These are phyloP conservation scores for Steromphala cineraria DNA, from an alignment of 2,888 invertebrate genomes.

Conservation along the genomic window DNA sequence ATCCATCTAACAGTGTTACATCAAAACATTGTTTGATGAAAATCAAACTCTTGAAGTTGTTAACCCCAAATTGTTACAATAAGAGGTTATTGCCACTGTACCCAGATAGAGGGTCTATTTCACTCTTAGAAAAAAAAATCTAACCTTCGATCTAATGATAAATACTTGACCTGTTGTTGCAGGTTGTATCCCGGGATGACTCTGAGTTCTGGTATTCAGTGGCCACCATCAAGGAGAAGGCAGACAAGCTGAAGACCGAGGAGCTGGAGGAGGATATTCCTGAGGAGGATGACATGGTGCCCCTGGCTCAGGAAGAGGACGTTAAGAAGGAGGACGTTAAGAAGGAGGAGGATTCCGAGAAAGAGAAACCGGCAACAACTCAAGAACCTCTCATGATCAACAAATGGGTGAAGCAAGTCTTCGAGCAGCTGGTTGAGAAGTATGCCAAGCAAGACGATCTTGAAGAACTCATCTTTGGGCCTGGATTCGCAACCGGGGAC, in stretches of 20 bases:
- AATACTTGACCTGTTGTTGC: no score
- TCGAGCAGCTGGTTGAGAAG: constrained; percentile 37
- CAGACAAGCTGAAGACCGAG: constrained; percentile 30
- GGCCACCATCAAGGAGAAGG: constrained; percentile 38
- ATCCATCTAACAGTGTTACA: no score
- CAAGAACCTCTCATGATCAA: constrained; percentile 24
- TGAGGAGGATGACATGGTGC: background rate
- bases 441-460: constrained; percentile 33
- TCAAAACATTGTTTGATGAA: no score
- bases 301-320: background rate
- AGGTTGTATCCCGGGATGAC: constrained; percentile 48
- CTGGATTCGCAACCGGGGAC: constrained; percentile 32
- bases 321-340: background rate
- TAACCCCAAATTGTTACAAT: no score
- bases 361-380: constrained; percentile 19
- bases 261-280: background rate
- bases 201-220: constrained; percentile 48
- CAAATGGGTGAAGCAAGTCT: constrained; percentile 39
- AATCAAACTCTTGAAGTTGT: no score
- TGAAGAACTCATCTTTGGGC: constrained; percentile 53
- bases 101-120: no score
- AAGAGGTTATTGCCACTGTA: no score
- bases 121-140: no score
- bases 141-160: no score
- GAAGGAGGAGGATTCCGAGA: background rate